Conservation (phyloP, 2,797 vertebrate genomes). For the Fistularia tabacaria region DNA sequence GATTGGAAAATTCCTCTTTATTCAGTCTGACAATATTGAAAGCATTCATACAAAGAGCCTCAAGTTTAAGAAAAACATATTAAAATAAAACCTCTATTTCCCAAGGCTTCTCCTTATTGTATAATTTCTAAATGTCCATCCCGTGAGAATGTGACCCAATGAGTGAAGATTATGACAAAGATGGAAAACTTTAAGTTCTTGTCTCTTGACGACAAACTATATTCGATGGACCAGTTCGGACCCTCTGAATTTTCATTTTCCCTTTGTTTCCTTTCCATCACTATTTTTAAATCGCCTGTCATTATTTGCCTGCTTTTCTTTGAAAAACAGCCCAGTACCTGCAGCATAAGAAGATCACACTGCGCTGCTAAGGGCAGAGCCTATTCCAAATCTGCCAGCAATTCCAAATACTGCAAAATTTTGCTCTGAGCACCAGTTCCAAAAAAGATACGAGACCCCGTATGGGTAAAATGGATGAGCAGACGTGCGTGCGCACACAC, state of each 20-base stretch:
- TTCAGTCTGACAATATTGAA: too few species aligned
- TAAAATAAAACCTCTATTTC: too few species aligned
- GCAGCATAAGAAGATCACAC: slow-evolving; percentile 6
- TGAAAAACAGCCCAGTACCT: slow-evolving; percentile 9
- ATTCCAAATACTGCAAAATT: slow-evolving; percentile 20
- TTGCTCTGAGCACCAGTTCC: slow-evolving; percentile 9
- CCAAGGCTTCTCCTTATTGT: too few species aligned
- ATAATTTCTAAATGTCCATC: too few species aligned
- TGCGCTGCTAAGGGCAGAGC: slow-evolving; percentile 8
- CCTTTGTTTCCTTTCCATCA: neutral
- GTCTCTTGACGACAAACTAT: too few species aligned
- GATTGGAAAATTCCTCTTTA: too few species aligned
- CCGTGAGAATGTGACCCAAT: too few species aligned
- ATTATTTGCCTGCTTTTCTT: slow-evolving; percentile 1
- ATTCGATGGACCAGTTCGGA: too few species aligned
- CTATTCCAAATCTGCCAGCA: slow-evolving; percentile 24
- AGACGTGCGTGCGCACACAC: slow-evolving; percentile 5
- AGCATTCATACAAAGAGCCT: too few species aligned
- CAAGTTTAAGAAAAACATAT: too few species aligned
- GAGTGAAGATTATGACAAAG: too few species aligned
- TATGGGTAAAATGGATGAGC: neutral
- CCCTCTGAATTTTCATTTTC: neutral
- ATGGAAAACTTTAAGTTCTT: too few species aligned
- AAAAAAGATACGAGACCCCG: slow-evolving; percentile 15
- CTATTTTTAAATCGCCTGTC: neutral